A percentile compares a stretch with the other conserved stretches of the same genome.
phyloP scores from a whole-genome alignment of 2,113 vertebrate genomes.

The Tragelaphus imberbis region DNA sequence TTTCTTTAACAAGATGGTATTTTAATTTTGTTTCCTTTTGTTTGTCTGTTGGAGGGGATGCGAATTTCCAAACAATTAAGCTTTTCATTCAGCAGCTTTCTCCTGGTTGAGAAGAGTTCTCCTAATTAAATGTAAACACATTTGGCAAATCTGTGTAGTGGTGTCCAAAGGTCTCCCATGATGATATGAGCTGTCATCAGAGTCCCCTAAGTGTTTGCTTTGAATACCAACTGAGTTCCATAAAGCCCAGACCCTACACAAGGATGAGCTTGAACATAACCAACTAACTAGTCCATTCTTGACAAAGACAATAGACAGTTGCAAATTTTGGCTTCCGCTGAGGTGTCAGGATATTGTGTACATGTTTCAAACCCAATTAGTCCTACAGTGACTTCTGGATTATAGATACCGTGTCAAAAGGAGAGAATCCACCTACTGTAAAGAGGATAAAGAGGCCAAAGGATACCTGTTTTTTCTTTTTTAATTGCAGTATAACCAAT shows the following conservation, averaged over 20 bases:
- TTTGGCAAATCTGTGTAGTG: not conserved
- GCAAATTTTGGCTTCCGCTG: not conserved
- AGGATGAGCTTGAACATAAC: not conserved
- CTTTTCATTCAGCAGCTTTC: not conserved
- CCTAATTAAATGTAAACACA: not conserved
- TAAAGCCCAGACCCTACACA: not conserved
- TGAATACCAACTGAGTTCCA: not conserved
- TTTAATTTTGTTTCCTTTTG: constrained; percentile 15
- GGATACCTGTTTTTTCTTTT: not conserved
- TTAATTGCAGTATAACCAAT: not conserved
- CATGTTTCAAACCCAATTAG: not conserved
- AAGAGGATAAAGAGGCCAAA: not conserved
- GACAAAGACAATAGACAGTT: not conserved
- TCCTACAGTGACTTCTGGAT: not conserved
- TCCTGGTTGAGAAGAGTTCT: not conserved
- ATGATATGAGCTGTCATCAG: not conserved
- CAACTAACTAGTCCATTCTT: not conserved
- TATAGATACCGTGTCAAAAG: not conserved
- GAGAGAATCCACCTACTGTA: not conserved
- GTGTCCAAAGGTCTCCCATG: not conserved
- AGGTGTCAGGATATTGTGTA: not conserved
- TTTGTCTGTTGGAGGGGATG: not conserved
- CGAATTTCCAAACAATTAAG: not conserved
- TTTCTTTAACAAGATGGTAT: not conserved
- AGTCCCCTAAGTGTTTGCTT: not conserved